Conservation (phyloP, 1,140 invertebrate species). For the Periplaneta americana region DNA sequence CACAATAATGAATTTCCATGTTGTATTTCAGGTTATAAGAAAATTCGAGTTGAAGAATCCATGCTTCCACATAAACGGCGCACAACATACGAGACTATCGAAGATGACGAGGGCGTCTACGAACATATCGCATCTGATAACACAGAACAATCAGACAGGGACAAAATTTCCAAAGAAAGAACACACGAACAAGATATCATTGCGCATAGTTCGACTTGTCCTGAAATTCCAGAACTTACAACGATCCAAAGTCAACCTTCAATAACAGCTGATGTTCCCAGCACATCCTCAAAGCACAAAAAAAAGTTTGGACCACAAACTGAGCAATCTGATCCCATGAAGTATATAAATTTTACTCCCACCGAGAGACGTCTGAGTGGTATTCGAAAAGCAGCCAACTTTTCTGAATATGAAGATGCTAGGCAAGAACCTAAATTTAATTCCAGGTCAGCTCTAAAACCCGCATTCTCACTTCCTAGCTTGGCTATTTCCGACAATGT, state of each 20-base stretch:
- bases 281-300: too few species aligned
- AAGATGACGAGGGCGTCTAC: neutral
- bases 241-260: neutral
- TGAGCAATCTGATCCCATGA: neutral
- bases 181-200: too few species aligned
- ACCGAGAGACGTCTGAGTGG: neutral
- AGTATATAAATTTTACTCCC: neutral
- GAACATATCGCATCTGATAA: neutral
- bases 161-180: neutral
- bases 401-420: neutral
- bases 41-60: conserved; percentile 29
- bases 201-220: neutral
- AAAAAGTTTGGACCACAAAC: neutral
- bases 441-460: too few species aligned
- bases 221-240: neutral
- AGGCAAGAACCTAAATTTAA: too few species aligned
- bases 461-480: neutral
- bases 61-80: neutral
- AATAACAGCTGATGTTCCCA: too few species aligned
- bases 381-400: neutral
- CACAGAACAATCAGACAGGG: neutral
- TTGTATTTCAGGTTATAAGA: conserved; percentile 45
- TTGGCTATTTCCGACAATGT: neutral
- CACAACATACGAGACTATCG: neutral
- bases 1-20: too few species aligned